phyloP scores from a whole-genome alignment of 2,113 vertebrate species.

The Oreochromis niloticus region DNA sequence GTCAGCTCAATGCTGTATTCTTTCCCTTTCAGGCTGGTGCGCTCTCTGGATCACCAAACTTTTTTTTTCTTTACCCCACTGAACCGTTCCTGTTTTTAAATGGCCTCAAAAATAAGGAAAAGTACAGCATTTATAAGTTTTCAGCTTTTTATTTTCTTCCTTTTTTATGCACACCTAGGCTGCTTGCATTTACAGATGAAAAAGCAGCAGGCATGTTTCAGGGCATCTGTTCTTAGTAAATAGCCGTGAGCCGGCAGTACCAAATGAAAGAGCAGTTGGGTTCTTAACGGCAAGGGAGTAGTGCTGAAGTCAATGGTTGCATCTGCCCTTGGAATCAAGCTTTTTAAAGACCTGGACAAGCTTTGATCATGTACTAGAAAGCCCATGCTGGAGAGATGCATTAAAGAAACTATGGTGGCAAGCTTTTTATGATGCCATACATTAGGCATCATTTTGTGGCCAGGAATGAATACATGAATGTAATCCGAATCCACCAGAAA shows the following conservation, averaged over 20 bases:
- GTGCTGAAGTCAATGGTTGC: slow-evolving; percentile 22
- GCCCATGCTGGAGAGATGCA: slow-evolving; percentile 12
- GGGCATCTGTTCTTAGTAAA: slow-evolving; percentile 38
- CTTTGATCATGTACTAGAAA: slow-evolving; percentile 56
- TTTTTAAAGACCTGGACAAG: slow-evolving; percentile 15
- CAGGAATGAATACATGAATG: not conserved
- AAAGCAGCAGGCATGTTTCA: slow-evolving; percentile 10
- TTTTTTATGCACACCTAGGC: not conserved
- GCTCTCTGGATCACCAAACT: not conserved
- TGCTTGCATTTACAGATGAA: slow-evolving; percentile 24
- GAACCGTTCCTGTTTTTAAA: not conserved
- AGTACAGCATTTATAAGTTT: not conserved
- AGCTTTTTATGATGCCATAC: slow-evolving; percentile 23
- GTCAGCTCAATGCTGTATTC: not conserved
- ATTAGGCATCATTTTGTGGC: slow-evolving; percentile 5
- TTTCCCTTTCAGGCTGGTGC: not conserved
- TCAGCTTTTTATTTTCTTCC: not conserved
- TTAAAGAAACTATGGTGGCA: slow-evolving; percentile 8
- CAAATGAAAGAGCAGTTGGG: slow-evolving; percentile 36
- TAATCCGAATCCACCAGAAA: not conserved
- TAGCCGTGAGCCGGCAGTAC: not conserved
- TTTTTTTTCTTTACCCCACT: not conserved
- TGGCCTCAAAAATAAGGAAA: not conserved
- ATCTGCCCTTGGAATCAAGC: slow-evolving; percentile 19
- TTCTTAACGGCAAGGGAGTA: not conserved